Evolutionary conservation across 1,140 invertebrate species (phyloP).

Genomic region (Lineus longissimus): DNA sequence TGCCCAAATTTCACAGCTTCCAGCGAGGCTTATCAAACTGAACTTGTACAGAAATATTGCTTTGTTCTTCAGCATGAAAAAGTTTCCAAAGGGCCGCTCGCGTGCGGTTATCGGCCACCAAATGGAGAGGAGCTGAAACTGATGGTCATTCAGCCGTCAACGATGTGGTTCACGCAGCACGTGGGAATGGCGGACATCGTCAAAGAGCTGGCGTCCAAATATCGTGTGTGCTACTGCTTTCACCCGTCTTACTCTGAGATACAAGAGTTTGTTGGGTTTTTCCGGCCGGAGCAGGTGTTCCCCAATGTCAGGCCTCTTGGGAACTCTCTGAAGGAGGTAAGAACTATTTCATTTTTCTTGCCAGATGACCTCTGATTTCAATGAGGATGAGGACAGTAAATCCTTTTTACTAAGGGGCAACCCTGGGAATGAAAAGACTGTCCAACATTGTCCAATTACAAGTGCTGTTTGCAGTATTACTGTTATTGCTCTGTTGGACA

Average conservation of each 20-base stretch:
- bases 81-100: conserved; percentile 2
- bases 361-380: background rate
- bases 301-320: conserved; percentile 42
- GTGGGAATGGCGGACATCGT: conserved; percentile 15
- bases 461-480: no score
- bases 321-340: conserved; percentile 27
- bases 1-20: no score
- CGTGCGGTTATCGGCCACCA: conserved; percentile 21
- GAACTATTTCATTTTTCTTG: background rate
- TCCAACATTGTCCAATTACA: no score
- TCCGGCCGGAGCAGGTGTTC: conserved; percentile 36
- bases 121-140: conserved; percentile 23
- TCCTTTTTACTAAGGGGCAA: no score
- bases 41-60: no score
- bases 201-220: conserved; percentile 17
- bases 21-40: no score
- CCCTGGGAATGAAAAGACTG: no score
- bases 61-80: no score
- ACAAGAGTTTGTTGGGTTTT: conserved; percentile 39
- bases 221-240: conserved; percentile 50
- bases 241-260: conserved; percentile 50
- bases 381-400: no score
- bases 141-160: conserved; percentile 41
- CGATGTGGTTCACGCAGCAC: conserved; percentile 47
- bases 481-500: no score